phyloP scores from a whole-genome alignment of 2,888 invertebrate genomes.

The Endotricha flammealis region DNA sequence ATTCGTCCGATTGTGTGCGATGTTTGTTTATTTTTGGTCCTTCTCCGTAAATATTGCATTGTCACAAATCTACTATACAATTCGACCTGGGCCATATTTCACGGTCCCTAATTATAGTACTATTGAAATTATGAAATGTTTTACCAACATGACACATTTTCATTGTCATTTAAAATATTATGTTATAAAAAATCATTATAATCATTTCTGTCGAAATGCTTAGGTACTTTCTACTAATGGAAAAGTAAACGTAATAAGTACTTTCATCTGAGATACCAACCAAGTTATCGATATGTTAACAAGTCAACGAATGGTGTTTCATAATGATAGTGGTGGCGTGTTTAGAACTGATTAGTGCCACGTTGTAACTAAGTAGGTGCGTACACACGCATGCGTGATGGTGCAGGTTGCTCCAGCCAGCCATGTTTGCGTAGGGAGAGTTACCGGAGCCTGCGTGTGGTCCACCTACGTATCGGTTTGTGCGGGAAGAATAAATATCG shows the following conservation, averaged over 20 bases:
- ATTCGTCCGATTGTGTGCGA: slow-evolving; percentile 62
- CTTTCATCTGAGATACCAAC: slow-evolving; percentile 47
- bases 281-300: slow-evolving; percentile 60
- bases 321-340: slow-evolving; percentile 61
- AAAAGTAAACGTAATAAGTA: slow-evolving; percentile 35
- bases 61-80: slow-evolving; percentile 58
- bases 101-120: slow-evolving; percentile 58
- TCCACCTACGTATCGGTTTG: slow-evolving; percentile 40
- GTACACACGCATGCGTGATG: slow-evolving; percentile 51
- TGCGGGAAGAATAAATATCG: slow-evolving; percentile 21
- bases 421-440: slow-evolving; percentile 59
- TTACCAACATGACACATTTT: slow-evolving; percentile 40
- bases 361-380: slow-evolving; percentile 48
- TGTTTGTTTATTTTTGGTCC: slow-evolving; percentile 75
- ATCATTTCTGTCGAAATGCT: too few relatives aligned
- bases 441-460: slow-evolving; percentile 61
- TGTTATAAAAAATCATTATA: too few relatives aligned
- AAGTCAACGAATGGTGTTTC: slow-evolving; percentile 62
- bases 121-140: slow-evolving; percentile 40
- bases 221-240: too few relatives aligned
- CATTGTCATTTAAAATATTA: too few relatives aligned
- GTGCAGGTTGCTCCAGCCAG: slow-evolving; percentile 43
- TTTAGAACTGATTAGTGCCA: slow-evolving; percentile 63
- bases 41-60: slow-evolving; percentile 69
- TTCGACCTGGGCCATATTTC: slow-evolving; percentile 62